Evolutionary conservation across 2,113 vertebrate genomes (phyloP).

Genomic region (Ctenodactylus gundi): DNA sequence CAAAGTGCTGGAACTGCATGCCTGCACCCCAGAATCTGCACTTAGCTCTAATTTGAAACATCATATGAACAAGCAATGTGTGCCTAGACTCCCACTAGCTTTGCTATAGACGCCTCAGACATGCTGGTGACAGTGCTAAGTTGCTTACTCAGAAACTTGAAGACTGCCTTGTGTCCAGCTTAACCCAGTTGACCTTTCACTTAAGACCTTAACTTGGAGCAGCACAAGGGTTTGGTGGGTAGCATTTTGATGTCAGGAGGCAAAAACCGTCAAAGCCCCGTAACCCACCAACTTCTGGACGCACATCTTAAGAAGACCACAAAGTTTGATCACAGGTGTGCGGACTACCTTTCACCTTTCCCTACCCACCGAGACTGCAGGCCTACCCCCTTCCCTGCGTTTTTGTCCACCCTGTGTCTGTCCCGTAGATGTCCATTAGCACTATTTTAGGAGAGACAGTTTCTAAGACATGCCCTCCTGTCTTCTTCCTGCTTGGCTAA

Average conservation of each 20-base stretch:
- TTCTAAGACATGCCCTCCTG: neutral
- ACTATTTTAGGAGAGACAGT: neutral
- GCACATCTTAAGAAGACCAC: rapidly evolving
- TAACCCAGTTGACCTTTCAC: neutral
- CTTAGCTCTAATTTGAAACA: neutral
- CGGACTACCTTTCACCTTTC: no score
- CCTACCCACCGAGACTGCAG: neutral
- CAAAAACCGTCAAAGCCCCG: neutral
- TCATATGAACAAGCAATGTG: neutral
- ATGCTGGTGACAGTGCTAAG: neutral
- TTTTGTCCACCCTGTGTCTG: neutral
- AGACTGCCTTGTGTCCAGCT: neutral
- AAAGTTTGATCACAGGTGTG: neutral
- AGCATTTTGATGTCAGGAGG: no score
- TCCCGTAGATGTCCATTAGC: neutral
- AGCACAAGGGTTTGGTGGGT: neutral
- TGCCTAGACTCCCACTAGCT: neutral
- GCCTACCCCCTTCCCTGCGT: neutral
- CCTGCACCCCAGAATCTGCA: no score
- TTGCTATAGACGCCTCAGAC: neutral
- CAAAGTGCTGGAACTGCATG: no score
- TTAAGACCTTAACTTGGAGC: neutral
- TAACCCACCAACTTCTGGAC: neutral
- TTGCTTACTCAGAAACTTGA: neutral
- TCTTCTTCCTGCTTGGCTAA: neutral